phyloP scores from a whole-genome alignment of 2,888 invertebrate genomes.

The Nomada ferruginata region DNA sequence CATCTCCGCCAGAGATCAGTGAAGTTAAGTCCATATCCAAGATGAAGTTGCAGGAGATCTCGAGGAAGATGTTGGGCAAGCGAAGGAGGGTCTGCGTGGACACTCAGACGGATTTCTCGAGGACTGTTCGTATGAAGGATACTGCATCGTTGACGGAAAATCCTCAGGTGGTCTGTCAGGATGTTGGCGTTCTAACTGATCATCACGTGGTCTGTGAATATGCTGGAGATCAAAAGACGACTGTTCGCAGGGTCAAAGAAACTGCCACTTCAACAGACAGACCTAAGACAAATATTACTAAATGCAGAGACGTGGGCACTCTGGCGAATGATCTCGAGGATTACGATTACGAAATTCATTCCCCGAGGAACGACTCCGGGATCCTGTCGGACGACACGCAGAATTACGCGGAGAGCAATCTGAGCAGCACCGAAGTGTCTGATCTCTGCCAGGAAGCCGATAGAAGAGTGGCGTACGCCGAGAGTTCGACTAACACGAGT shows the following conservation, averaged over 20 bases:
- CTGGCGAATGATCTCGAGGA: constrained; percentile 74
- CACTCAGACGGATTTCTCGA: constrained; percentile 77
- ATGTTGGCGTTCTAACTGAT: constrained; percentile 77
- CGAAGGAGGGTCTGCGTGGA: constrained; percentile 78
- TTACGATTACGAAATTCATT: constrained; percentile 65
- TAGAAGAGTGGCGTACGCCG: constrained; percentile 55
- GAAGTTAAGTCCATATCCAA: constrained; percentile 76
- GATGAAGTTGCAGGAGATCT: constrained; percentile 80
- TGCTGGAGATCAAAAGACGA: constrained; percentile 2
- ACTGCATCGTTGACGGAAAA: constrained; percentile 74
- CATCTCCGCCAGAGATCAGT: constrained; percentile 75
- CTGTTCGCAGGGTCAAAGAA: constrained; percentile 77
- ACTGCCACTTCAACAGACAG: constrained; percentile 77
- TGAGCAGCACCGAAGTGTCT: constrained; percentile 66
- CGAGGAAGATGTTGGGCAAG: constrained; percentile 80
- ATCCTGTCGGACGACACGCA: constrained; percentile 75
- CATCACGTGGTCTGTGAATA: constrained; percentile 69
- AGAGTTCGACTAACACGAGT: constrained; percentile 75
- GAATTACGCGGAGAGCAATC: constrained; percentile 72
- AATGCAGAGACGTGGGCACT: constrained; percentile 75
- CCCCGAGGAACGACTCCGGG: constrained; percentile 75
- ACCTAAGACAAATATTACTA: constrained; percentile 57
- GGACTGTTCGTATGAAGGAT: constrained; percentile 77
- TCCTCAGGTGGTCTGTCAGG: constrained; percentile 64
- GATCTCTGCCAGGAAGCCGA: constrained; percentile 58